phyloP scores from a whole-genome alignment of 2,797 vertebrate species.

The Chrosomus eos region DNA sequence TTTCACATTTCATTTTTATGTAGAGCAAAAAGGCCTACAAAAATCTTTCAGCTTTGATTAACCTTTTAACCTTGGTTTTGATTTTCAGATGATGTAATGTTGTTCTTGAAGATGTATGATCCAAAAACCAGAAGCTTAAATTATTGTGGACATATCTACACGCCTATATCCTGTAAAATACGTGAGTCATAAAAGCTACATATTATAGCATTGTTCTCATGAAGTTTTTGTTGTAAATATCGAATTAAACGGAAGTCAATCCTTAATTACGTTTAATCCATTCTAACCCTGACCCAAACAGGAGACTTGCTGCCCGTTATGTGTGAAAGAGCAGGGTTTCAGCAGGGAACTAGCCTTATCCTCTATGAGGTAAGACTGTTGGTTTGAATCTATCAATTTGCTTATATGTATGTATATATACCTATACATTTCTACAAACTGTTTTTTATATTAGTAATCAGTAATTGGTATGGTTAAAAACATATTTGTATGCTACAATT shows the following conservation, averaged over 20 bases:
- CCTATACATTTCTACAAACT: no score
- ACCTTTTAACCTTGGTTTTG: background rate
- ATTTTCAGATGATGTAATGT: conserved; percentile 94
- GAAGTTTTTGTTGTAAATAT: background rate
- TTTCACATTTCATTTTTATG: background rate
- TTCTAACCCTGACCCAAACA: conserved; percentile 62
- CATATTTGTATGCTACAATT: background rate
- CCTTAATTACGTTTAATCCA: background rate
- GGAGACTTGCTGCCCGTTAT: conserved; percentile 98
- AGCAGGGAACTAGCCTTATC: conserved; percentile 99
- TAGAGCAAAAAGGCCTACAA: background rate
- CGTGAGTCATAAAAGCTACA: conserved; percentile 80
- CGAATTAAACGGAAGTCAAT: background rate
- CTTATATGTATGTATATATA: no score
- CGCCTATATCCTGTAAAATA: conserved; percentile 99
- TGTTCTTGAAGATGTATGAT: conserved; percentile 99
- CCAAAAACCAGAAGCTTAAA: conserved; percentile 99
- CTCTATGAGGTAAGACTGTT: conserved; percentile 94
- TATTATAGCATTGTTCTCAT: background rate
- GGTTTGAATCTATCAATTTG: background rate
- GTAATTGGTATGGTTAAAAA: background rate
- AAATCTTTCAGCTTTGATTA: background rate
- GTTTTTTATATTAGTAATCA: no score
- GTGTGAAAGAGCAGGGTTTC: conserved; percentile 99
- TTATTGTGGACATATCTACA: conserved; percentile 99